Percentiles rank a stretch among this genome's conserved stretches.
Conservation (phyloP, 1,140 invertebrate genomes). For the Drosophila ficusphila region DNA sequence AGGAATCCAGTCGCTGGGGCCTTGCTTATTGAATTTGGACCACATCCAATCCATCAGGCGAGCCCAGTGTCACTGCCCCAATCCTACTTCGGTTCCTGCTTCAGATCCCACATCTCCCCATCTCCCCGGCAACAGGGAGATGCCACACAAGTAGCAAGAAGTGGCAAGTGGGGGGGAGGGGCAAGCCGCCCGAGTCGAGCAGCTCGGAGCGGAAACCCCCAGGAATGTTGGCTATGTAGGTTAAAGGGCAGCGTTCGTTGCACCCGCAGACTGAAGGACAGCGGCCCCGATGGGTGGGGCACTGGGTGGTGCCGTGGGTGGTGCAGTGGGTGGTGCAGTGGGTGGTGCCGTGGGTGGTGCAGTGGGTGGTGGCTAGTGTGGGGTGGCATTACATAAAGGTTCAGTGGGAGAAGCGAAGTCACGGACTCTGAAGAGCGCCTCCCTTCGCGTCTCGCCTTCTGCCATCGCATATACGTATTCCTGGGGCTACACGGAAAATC, state of each 20-base stretch:
- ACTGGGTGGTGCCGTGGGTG: background rate
- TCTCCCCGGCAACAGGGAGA: background rate
- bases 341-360: background rate
- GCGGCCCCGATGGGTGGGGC: slow-evolving; percentile 6
- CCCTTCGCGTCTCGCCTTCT: slow-evolving; percentile 13
- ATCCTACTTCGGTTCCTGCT: background rate
- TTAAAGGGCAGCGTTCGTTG: slow-evolving; percentile 78
- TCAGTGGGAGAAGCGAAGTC: slow-evolving; percentile 37
- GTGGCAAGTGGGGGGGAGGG: no score
- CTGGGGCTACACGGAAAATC: slow-evolving; percentile 22
- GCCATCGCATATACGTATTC: slow-evolving; percentile 69
- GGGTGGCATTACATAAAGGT: slow-evolving; percentile 63
- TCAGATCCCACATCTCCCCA: background rate
- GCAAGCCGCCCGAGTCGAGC: background rate
- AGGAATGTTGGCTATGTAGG: slow-evolving; percentile 58
- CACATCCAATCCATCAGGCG: background rate
- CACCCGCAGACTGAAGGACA: slow-evolving; percentile 74
- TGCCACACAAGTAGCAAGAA: no score
- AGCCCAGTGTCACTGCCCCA: no score
- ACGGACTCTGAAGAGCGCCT: slow-evolving; percentile 65
- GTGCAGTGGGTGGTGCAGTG: background rate
- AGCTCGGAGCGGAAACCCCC: slow-evolving; percentile 11
- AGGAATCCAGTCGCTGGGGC: no score
- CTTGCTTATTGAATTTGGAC: background rate
- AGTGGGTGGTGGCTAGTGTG: slow-evolving; percentile 1